phyloP scores from a whole-genome alignment of 2,888 invertebrate species.

The Capitulum mitella region DNA sequence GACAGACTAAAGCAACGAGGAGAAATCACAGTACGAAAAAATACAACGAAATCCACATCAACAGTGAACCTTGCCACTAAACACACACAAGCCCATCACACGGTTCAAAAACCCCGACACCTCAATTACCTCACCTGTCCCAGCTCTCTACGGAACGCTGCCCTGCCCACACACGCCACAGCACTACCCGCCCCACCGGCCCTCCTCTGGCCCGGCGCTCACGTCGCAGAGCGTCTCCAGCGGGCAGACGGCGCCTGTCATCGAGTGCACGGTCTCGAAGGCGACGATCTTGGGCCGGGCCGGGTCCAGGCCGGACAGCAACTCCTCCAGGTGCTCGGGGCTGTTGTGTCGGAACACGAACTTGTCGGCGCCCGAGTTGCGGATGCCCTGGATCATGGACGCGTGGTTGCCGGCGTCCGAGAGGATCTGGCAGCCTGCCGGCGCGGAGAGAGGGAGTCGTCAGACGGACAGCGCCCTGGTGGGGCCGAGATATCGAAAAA shows the following conservation, averaged over 20 bases:
- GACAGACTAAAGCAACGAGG: too few species aligned
- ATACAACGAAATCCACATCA: too few species aligned
- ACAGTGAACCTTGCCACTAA: too few species aligned
- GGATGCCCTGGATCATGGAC: conserved; percentile 95
- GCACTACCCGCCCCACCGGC: neutral
- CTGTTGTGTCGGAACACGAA: conserved; percentile 94
- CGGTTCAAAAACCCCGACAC: too few species aligned
- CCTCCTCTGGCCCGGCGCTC: neutral
- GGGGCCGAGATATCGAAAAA: too few species aligned
- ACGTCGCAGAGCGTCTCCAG: conserved; percentile 75
- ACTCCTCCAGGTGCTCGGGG: conserved; percentile 68
- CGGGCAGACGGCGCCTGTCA: conserved; percentile 94
- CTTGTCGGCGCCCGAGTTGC: conserved; percentile 84
- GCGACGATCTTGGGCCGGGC: conserved; percentile 85
- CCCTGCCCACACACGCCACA: too few species aligned
- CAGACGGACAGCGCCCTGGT: too few species aligned
- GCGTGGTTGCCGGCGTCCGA: conserved; percentile 97
- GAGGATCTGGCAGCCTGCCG: conserved; percentile 72
- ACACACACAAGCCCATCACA: too few species aligned
- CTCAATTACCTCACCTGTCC: too few species aligned
- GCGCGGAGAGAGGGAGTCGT: neutral
- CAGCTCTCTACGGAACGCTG: too few species aligned
- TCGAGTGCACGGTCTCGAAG: conserved; percentile 97
- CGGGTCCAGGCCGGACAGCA: conserved; percentile 52
- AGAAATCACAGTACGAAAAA: too few species aligned